Conservation (phyloP, 2,113 vertebrate species). For the Halcyon senegalensis region DNA sequence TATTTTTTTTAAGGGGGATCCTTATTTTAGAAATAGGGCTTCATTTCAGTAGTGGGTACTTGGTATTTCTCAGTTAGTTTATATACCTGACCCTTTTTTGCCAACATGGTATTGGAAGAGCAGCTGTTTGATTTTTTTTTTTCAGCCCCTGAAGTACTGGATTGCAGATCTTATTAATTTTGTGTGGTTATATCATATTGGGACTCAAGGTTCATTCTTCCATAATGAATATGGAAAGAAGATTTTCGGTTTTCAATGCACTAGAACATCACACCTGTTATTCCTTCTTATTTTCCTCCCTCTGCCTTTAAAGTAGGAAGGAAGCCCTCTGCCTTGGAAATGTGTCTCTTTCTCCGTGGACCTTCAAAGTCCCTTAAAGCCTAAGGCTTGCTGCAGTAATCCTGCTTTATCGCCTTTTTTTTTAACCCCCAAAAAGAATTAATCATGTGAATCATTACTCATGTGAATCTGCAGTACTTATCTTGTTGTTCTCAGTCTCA, state of each 20-base stretch:
- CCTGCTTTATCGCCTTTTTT: not conserved
- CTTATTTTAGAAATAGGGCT: not conserved
- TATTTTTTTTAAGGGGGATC: not conserved
- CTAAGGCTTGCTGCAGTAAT: constrained; percentile 20
- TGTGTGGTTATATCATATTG: not conserved
- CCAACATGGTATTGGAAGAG: not conserved
- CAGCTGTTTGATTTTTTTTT: not conserved
- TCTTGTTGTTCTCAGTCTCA: not conserved
- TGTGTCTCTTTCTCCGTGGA: constrained; percentile 7
- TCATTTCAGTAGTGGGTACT: not conserved
- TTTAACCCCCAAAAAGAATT: constrained; percentile 1
- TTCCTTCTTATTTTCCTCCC: constrained; percentile 58
- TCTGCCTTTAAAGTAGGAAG: constrained; percentile 41
- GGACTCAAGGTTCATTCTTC: not conserved
- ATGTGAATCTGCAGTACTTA: not conserved
- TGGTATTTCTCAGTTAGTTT: not conserved
- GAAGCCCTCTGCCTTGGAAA: constrained; percentile 37
- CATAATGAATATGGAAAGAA: constrained; percentile 36
- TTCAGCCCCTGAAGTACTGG: not conserved
- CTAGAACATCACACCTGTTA: constrained; percentile 27
- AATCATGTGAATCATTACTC: not conserved
- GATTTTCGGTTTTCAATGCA: not conserved
- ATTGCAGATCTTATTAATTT: not conserved
- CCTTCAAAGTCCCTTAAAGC: constrained; percentile 6
- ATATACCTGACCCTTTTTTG: not conserved